Conservation (phyloP, 2,888 invertebrate genomes). For the Ctena decussata region DNA sequence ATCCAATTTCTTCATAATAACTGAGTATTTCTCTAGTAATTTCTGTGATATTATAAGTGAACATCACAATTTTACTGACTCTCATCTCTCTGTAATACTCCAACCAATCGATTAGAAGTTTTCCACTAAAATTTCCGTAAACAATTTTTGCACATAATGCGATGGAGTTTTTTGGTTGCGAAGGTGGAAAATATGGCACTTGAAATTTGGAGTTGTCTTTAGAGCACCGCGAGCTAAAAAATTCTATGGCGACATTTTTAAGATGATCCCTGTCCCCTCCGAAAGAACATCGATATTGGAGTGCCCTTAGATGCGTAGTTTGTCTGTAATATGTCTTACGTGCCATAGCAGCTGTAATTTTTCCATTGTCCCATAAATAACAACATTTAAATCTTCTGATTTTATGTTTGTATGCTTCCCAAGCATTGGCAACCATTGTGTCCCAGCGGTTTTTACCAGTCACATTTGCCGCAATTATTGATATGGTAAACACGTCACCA, state of each 20-base stretch:
- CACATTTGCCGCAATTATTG: neutral
- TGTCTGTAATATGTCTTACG: neutral
- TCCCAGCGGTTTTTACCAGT: neutral
- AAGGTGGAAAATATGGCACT: conserved; percentile 9
- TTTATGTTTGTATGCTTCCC: conserved; percentile 2
- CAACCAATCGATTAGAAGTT: conserved; percentile 50
- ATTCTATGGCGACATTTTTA: conserved; percentile 29
- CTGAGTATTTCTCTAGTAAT: conserved; percentile 24
- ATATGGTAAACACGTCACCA: neutral
- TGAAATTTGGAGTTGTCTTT: conserved; percentile 1
- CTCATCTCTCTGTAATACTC: conserved; percentile 54
- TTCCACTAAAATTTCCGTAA: conserved; percentile 38
- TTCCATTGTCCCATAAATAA: neutral
- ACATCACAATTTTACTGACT: conserved; percentile 47
- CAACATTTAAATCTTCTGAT: neutral
- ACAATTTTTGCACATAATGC: conserved; percentile 57
- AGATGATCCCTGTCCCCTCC: conserved; percentile 22
- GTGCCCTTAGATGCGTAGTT: neutral
- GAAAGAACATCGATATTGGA: conserved; percentile 46
- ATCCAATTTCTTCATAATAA: conserved; percentile 34
- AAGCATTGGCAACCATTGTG: neutral
- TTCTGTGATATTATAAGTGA: conserved; percentile 32
- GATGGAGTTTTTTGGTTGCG: conserved; percentile 21
- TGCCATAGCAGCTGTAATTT: neutral
- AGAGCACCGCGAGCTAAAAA: conserved; percentile 22